Percentiles rank a stretch among this genome's conserved stretches.
These are phyloP conservation scores for Dromas ardeola DNA, from an alignment of 2,113 vertebrate genomes.

Conservation along the genomic window DNA sequence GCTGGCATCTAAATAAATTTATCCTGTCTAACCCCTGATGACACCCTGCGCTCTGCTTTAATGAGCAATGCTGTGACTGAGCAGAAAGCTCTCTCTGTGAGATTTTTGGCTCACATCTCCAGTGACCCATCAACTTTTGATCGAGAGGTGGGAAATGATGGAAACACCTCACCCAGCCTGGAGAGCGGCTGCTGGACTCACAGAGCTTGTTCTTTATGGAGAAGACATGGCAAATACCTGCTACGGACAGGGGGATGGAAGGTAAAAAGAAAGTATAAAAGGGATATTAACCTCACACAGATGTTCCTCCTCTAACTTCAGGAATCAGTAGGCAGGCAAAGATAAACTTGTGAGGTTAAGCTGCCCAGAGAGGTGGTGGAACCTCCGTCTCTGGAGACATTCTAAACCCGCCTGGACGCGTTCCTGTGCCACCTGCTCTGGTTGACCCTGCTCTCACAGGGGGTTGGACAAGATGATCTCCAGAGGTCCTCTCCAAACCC, in stretches of 20 bases:
- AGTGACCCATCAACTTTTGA: not conserved
- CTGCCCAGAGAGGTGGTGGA: too few species aligned
- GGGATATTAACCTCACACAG: not conserved
- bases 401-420: too few species aligned
- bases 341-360: not conserved
- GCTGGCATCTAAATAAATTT: constrained; percentile 39
- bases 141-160: not conserved
- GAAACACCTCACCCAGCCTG: not conserved
- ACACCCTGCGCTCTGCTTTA: not conserved
- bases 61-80: not conserved
- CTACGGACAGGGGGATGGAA: not conserved
- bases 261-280: not conserved
- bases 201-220: not conserved
- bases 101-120: not conserved
- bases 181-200: not conserved
- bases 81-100: not conserved
- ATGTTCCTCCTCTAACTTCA: not conserved
- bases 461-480: too few species aligned
- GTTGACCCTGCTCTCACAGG: too few species aligned
- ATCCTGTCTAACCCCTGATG: not conserved
- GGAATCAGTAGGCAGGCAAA: not conserved
- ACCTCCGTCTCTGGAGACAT: too few species aligned
- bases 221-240: not conserved
- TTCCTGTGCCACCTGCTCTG: too few species aligned
- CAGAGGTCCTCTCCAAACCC: too few species aligned